These are phyloP conservation scores for Strix uralensis DNA, from an alignment of 2,113 vertebrate genomes.

Conservation along the genomic window DNA sequence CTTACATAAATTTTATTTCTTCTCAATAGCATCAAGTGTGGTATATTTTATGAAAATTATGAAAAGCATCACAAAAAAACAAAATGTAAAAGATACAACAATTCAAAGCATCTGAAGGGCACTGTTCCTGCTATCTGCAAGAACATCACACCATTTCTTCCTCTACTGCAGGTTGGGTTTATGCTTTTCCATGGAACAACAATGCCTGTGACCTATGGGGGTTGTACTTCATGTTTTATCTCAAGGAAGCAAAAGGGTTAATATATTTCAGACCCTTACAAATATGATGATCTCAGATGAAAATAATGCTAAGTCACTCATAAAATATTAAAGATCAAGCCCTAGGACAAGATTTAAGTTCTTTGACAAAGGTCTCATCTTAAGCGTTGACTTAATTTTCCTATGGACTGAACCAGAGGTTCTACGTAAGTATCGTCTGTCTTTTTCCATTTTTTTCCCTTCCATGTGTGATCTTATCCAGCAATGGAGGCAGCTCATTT, in stretches of 20 bases:
- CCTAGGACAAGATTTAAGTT: background rate
- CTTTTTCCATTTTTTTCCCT: background rate
- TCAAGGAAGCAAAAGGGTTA: background rate
- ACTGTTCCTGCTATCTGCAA: background rate
- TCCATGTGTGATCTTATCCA: background rate
- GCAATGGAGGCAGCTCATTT: background rate
- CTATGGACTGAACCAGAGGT: background rate
- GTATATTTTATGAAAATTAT: slow-evolving; percentile 75
- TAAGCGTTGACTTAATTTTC: background rate
- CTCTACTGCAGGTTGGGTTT: background rate
- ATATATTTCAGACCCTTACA: background rate
- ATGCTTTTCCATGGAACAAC: background rate
- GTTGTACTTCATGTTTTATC: background rate
- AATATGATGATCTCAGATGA: background rate
- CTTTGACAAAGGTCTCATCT: background rate
- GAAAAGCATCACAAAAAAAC: slow-evolving; percentile 70
- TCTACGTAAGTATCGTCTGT: background rate
- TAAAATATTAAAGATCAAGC: background rate
- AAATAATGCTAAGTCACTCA: background rate
- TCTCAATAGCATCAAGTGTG: slow-evolving; percentile 73
- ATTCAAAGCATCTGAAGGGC: background rate
- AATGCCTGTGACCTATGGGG: background rate
- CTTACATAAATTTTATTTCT: slow-evolving; percentile 71
- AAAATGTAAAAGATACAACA: slow-evolving; percentile 11
- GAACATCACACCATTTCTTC: background rate